phyloP scores from a whole-genome alignment of 2,888 invertebrate species.

The Xylota segnis region DNA sequence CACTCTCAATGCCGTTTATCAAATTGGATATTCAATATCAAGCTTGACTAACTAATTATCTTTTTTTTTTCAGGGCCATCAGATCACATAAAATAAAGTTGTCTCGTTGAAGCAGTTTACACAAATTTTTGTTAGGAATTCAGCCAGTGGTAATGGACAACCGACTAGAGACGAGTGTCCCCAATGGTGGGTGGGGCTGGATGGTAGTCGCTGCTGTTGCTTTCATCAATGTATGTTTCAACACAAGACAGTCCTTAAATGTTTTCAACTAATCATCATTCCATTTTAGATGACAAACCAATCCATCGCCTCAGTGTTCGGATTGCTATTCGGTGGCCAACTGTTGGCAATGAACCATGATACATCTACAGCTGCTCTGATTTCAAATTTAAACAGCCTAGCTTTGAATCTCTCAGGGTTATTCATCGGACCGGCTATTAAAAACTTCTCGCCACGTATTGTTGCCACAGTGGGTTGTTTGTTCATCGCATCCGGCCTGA shows the following conservation, averaged over 20 bases:
- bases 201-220: constrained; percentile 88
- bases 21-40: neutral
- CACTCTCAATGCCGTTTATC: neutral
- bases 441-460: constrained; percentile 85
- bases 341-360: constrained; percentile 87
- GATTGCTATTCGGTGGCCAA: constrained; percentile 88
- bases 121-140: neutral
- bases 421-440: constrained; percentile 89
- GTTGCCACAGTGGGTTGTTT: constrained; percentile 86
- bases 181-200: constrained; percentile 92
- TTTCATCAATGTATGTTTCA: constrained; percentile 87
- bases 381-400: constrained; percentile 88
- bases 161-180: constrained; percentile 79
- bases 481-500: constrained; percentile 85
- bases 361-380: constrained; percentile 88
- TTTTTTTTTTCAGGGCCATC: neutral
- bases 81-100: neutral
- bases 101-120: neutral
- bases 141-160: constrained; percentile 43
- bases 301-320: constrained; percentile 89
- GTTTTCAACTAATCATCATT: neutral
- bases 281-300: constrained; percentile 88
- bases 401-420: constrained; percentile 85
- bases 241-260: neutral
- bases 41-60: neutral